These are phyloP conservation scores for Uloborus diversus DNA, from an alignment of 1,140 invertebrate species.

Conservation along the genomic window DNA sequence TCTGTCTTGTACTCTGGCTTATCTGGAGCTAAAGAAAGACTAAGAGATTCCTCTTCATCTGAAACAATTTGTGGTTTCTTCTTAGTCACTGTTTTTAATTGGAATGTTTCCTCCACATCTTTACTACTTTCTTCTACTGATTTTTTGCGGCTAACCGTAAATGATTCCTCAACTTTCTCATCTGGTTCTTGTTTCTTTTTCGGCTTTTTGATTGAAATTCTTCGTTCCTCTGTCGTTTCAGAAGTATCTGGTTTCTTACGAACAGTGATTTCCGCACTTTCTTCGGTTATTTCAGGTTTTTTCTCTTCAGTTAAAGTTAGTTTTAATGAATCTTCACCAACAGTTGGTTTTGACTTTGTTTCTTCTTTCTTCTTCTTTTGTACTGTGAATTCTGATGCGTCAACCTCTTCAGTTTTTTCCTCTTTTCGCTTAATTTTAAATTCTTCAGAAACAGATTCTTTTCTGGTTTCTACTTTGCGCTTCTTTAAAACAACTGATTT, in stretches of 20 bases:
- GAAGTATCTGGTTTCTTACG: not conserved
- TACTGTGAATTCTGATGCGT: not conserved
- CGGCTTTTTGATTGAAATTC: conserved; percentile 40
- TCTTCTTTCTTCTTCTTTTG: conserved; percentile 66
- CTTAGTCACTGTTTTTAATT: conserved; percentile 44
- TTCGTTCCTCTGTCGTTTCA: conserved; percentile 36
- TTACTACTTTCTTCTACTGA: conserved; percentile 27
- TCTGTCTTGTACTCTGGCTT: conserved; percentile 59
- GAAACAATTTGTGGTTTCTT: conserved; percentile 17
- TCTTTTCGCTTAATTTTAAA: conserved; percentile 14
- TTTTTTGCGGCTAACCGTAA: conserved; percentile 44
- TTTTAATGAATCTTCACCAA: conserved; percentile 19
- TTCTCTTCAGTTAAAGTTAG: conserved; percentile 7
- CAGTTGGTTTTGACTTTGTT: conserved; percentile 35
- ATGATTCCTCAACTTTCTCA: conserved; percentile 43
- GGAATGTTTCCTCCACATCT: conserved; percentile 58
- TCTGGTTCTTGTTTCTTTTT: conserved; percentile 36
- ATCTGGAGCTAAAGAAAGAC: conserved; percentile 59
- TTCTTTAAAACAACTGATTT: conserved; percentile 33
- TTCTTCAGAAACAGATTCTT: conserved; percentile 24
- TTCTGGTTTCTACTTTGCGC: conserved; percentile 29
- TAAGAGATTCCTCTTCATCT: conserved; percentile 60
- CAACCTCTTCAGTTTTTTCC: conserved; percentile 71
- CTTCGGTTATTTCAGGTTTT: conserved; percentile 58
- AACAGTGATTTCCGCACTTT: conserved; percentile 21